phyloP scores from a whole-genome alignment of 2,888 invertebrate species.

The Xanthia icteritia region DNA sequence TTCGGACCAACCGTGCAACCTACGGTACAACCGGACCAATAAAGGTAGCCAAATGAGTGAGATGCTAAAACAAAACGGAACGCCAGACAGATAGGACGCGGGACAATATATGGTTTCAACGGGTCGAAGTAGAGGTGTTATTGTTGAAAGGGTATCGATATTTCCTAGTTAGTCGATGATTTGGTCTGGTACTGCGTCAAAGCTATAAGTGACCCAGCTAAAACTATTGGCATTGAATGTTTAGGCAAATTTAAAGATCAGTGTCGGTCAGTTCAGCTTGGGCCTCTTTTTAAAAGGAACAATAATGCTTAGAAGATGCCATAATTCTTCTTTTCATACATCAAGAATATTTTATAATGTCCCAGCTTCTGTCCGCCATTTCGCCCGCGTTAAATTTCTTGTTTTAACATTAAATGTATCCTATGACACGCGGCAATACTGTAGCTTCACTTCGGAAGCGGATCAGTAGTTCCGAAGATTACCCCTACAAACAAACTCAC shows the following conservation, averaged over 20 bases:
- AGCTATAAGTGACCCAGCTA: neutral
- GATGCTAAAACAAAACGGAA: conserved; percentile 71
- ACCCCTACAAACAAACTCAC: too few species aligned
- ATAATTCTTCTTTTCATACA: neutral
- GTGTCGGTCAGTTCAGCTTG: too few species aligned
- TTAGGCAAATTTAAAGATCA: neutral
- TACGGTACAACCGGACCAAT: conserved; percentile 54
- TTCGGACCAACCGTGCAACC: conserved; percentile 25
- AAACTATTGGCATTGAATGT: neutral
- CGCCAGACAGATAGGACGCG: conserved; percentile 67
- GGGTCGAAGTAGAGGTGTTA: conserved; percentile 47
- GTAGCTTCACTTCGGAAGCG: too few species aligned
- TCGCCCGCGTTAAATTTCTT: too few species aligned
- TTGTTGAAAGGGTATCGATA: conserved; percentile 32
- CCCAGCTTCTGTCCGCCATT: too few species aligned
- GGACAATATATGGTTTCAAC: conserved; percentile 69
- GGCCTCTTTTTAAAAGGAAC: too few species aligned
- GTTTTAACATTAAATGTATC: too few species aligned
- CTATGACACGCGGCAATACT: too few species aligned
- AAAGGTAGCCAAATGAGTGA: conserved; percentile 72
- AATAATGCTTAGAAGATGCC: neutral
- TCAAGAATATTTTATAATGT: too few species aligned
- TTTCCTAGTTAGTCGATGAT: neutral
- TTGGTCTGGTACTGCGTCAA: neutral
- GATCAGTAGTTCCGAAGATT: too few species aligned